A percentile compares a stretch with the other conserved stretches of the same genome.
Evolutionary conservation across 1,140 invertebrate genomes (phyloP).

Genomic region (Calliphora vicina): DNA sequence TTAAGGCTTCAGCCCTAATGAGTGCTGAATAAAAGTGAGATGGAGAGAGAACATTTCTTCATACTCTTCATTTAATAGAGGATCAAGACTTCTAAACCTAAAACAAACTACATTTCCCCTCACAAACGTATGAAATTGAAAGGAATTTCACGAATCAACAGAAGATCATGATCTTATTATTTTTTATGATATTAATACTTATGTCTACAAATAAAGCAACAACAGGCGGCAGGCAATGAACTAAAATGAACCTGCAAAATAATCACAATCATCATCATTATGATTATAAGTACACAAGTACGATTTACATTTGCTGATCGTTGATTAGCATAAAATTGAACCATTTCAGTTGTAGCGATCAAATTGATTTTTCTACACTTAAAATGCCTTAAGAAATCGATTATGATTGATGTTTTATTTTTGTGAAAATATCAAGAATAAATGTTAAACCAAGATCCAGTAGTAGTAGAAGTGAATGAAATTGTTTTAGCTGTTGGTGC

Average conservation of each 20-base stretch:
- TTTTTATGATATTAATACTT: too few species aligned
- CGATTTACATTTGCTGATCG: not conserved
- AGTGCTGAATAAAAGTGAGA: too few species aligned
- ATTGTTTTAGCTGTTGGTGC: too few species aligned
- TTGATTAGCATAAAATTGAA: constrained; percentile 43
- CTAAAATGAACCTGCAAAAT: not conserved
- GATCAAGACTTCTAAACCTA: not conserved
- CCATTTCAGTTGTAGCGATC: constrained; percentile 23
- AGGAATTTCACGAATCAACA: constrained; percentile 5
- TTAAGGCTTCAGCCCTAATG: not conserved
- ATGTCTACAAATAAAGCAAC: too few species aligned
- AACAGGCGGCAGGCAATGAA: not conserved
- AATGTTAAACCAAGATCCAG: not conserved
- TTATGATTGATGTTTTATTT: not conserved
- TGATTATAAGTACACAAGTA: not conserved
- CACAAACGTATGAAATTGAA: not conserved
- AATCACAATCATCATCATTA: not conserved
- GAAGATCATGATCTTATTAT: constrained; percentile 8
- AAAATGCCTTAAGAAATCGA: not conserved
- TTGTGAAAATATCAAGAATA: not conserved
- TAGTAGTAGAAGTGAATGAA: not conserved
- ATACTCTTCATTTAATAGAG: not conserved
- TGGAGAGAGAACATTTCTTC: not conserved
- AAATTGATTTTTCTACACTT: constrained; percentile 32
- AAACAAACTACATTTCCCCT: not conserved